phyloP scores from a whole-genome alignment of 2,888 invertebrate species.

The Mayetiola destructor region DNA sequence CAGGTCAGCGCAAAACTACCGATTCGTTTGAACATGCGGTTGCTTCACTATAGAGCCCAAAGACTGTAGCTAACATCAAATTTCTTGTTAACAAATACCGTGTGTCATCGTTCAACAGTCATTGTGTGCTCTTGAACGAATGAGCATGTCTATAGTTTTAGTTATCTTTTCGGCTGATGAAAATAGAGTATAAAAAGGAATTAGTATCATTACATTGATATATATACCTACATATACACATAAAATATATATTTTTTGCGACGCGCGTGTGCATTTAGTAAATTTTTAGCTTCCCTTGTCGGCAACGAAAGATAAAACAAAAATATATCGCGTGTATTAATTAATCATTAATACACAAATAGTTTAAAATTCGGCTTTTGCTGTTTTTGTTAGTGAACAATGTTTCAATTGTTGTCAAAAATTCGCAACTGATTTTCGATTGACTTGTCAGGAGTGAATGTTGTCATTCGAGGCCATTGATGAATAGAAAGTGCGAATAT shows the following conservation, averaged over 20 bases:
- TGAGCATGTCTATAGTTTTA: constrained; percentile 6
- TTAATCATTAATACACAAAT: neutral
- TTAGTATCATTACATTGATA: too few species aligned
- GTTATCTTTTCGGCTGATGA: too few species aligned
- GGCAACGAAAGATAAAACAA: too few species aligned
- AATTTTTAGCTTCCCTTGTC: too few species aligned
- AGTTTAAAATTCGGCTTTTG: neutral
- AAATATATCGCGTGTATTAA: neutral
- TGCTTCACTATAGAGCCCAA: neutral
- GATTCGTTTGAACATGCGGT: constrained; percentile 9
- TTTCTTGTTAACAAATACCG: neutral
- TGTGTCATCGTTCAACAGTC: constrained; percentile 7
- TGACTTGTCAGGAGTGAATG: too few species aligned
- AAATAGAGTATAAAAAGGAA: too few species aligned
- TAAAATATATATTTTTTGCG: neutral
- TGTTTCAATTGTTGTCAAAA: neutral
- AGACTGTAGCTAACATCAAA: neutral
- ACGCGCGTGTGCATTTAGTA: constrained; percentile 7
- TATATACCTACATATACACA: too few species aligned
- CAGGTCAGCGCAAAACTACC: neutral
- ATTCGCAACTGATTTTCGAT: too few species aligned
- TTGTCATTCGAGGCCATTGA: too few species aligned
- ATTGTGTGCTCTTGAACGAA: constrained; percentile 3
- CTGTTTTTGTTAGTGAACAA: neutral
- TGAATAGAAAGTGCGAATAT: too few species aligned